Evolutionary conservation across 2,113 vertebrate genomes (phyloP).

Genomic region (Pelmatolapia mariae): DNA sequence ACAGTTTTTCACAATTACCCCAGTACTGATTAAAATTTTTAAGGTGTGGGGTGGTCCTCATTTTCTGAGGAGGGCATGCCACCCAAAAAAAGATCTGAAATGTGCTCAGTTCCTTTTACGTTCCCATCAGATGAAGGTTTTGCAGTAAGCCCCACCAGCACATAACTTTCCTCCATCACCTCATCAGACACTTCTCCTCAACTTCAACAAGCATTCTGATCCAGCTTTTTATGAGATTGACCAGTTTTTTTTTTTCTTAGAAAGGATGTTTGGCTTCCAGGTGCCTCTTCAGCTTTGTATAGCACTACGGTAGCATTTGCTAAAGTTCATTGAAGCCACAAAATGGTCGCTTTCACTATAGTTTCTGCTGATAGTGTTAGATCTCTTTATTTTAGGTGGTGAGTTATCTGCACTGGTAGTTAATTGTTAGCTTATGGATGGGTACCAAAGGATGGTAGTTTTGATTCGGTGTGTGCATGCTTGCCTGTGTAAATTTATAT

Average conservation of each 20-base stretch:
- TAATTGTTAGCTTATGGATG: background rate
- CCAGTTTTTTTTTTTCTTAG: background rate
- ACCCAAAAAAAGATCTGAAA: background rate
- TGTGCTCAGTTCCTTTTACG: background rate
- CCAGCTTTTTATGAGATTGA: background rate
- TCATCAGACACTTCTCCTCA: background rate
- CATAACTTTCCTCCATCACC: background rate
- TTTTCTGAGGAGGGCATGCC: background rate
- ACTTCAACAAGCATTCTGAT: background rate
- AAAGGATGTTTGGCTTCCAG: background rate
- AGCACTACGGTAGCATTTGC: background rate
- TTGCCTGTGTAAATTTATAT: background rate
- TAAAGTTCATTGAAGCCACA: background rate
- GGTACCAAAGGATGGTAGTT: background rate
- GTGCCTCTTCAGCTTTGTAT: background rate
- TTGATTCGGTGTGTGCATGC: background rate
- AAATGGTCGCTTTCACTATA: background rate
- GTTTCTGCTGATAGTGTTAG: background rate
- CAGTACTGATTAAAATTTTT: background rate
- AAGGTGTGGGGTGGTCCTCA: background rate
- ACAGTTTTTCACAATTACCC: background rate
- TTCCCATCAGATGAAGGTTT: background rate
- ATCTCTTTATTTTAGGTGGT: background rate
- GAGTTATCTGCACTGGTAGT: background rate
- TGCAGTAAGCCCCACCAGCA: background rate